These are phyloP conservation scores for Neodontobutis hainanensis DNA, from an alignment of 2,113 vertebrate genomes.

Conservation along the genomic window DNA sequence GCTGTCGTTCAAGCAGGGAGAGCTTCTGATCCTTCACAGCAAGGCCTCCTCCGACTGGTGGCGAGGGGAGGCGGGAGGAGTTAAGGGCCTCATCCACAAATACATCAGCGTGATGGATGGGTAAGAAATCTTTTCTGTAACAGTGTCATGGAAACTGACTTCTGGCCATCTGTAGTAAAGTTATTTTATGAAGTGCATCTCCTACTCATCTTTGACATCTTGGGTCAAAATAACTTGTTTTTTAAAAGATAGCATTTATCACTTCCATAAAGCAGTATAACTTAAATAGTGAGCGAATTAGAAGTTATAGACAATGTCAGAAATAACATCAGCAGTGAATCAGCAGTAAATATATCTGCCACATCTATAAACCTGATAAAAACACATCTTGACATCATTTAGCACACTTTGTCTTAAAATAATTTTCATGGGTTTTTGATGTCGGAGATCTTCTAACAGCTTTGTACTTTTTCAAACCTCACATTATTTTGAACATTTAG, in stretches of 20 bases:
- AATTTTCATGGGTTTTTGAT: neutral
- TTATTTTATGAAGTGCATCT: too few species aligned
- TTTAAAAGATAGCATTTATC: too few species aligned
- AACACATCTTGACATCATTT: neutral
- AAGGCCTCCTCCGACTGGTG: conserved; percentile 88
- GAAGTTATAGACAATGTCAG: neutral
- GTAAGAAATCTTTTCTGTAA: conserved; percentile 67
- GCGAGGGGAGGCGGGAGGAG: conserved; percentile 82
- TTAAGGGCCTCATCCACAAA: conserved; percentile 86
- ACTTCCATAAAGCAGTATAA: too few species aligned
- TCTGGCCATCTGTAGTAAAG: too few species aligned
- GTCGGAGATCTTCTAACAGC: neutral
- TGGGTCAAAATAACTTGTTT: too few species aligned
- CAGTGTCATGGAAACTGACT: neutral
- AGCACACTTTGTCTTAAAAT: conserved; percentile 3
- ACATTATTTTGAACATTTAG: too few species aligned
- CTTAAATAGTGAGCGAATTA: neutral
- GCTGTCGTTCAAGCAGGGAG: conserved; percentile 86
- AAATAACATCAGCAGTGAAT: neutral
- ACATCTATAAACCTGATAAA: conserved; percentile 1
- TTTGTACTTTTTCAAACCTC: too few species aligned
- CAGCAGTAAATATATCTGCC: neutral
- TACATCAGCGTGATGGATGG: conserved; percentile 84
- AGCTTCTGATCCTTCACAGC: conserved; percentile 79
- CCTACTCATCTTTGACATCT: too few species aligned